Evolutionary conservation across 2,113 vertebrate genomes (phyloP), one percentile per base, ranked within the genome.

Genomic region (Trogon surrucura): DNA sequence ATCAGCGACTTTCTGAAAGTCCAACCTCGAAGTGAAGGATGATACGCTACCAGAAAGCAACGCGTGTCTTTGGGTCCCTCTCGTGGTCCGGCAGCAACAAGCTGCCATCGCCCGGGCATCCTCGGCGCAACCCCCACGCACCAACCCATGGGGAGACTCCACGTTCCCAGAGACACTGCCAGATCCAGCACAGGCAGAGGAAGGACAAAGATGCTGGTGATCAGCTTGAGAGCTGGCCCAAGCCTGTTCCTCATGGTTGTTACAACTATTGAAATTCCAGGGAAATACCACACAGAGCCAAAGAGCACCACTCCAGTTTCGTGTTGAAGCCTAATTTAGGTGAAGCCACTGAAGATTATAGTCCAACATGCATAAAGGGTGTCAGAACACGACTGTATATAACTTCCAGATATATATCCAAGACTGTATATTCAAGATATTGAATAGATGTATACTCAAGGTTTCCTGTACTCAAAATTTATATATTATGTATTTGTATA

Each of bases 21-120:
- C 12, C 48, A 15, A 30, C 22, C 30, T 60, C 23, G 38, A 83
- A 86, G 21, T 8, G 11, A 62, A 58, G 0, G 0, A 67, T 17
- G 13, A 23, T 53, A n/a, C 4, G 5, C 18, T 78, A 12, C 34
- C 7, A 30, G 73, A 65, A 48, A 50, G 53, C 26, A 48, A 5
- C 1, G 20, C 8, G 3, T 34, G 67, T 58, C 80, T 95, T 73
- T 69, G 92, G 89, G 96, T 96, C 97, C 97, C 97, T 93, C 97
- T 97, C 44, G 95, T 94, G 98, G 96, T 54, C 67, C 11, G 47
- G n/a, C 15, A n/a, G 18, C 38, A 64, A 11, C 20, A 25, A 56
- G 16, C 53, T 30, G 22, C 44, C 29, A 16, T 34, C 34, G 16
- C 16, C 25, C 9, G 41, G 41, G 41, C 41, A 41, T 11, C 41